Conservation (phyloP, 2,888 invertebrate species). For the Caenorhabditis sp. region DNA sequence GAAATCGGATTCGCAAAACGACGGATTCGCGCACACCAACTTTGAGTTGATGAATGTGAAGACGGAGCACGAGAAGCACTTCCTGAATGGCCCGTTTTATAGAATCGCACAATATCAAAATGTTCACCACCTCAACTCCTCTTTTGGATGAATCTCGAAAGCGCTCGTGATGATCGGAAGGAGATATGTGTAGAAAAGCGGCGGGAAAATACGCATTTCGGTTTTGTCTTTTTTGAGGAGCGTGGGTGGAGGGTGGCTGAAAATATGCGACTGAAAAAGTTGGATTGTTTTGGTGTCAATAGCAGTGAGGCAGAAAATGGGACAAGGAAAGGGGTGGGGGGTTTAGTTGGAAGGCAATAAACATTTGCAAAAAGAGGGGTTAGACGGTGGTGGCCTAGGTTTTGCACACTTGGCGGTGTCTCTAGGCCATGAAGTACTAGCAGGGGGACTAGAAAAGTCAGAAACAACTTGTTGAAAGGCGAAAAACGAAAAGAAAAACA, state of each 20-base stretch:
- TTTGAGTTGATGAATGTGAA: slow-evolving; percentile 63
- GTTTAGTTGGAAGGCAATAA: too few relatives aligned
- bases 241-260: too few relatives aligned
- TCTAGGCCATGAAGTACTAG: background rate
- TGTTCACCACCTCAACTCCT: slow-evolving; percentile 32
- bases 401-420: background rate
- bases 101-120: too few relatives aligned
- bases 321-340: too few relatives aligned
- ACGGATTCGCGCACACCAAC: slow-evolving; percentile 61
- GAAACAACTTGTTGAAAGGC: background rate
- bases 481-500: background rate
- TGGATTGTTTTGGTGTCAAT: too few relatives aligned
- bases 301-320: too few relatives aligned
- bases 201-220: slow-evolving; percentile 20
- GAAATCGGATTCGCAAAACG: slow-evolving; percentile 53
- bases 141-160: slow-evolving; percentile 47
- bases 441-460: too few relatives aligned
- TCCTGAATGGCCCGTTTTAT: too few relatives aligned
- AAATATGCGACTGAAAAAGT: background rate
- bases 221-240: too few relatives aligned
- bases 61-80: slow-evolving; percentile 62
- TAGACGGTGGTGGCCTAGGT: slow-evolving; percentile 16
- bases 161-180: slow-evolving; percentile 18
- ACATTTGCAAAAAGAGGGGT: background rate
- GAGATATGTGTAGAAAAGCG: slow-evolving; percentile 28